Conservation (phyloP, 2,797 vertebrate species). For the Gobio occitaniae region DNA sequence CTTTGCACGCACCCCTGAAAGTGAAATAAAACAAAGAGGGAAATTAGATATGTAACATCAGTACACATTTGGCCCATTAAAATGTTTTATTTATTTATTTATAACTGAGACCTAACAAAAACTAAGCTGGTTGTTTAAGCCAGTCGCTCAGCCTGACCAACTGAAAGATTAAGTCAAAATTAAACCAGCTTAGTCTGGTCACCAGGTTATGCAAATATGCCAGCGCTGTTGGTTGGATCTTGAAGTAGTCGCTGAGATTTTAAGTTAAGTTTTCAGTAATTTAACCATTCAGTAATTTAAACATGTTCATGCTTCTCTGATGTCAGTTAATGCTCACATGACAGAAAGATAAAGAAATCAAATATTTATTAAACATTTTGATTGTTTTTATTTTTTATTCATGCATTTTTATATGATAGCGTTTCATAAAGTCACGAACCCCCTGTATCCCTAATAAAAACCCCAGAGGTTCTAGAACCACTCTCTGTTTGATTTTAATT, state of each 20-base stretch:
- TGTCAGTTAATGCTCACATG: background rate
- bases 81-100: background rate
- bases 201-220: background rate
- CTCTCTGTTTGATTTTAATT: too few relatives aligned
- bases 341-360: background rate
- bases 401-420: background rate
- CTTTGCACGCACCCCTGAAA: slow-evolving; percentile 91
- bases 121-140: background rate
- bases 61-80: background rate
- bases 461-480: too few relatives aligned
- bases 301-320: too few relatives aligned
- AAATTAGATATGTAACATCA: background rate
- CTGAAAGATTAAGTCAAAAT: too few relatives aligned
- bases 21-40: slow-evolving; percentile 17
- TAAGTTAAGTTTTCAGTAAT: too few relatives aligned
- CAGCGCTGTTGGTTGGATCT: background rate
- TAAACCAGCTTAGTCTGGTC: background rate
- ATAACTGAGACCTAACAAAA: background rate
- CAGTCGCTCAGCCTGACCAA: background rate
- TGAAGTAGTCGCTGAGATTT: too few relatives aligned
- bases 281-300: too few relatives aligned
- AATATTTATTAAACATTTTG: background rate
- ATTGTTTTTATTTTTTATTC: background rate
- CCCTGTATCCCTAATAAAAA: too few relatives aligned
- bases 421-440: too few relatives aligned